A percentile compares a stretch with the other conserved stretches of the same genome.
Conservation (phyloP, 2,113 vertebrate genomes). For the Vidua chalybeata region DNA sequence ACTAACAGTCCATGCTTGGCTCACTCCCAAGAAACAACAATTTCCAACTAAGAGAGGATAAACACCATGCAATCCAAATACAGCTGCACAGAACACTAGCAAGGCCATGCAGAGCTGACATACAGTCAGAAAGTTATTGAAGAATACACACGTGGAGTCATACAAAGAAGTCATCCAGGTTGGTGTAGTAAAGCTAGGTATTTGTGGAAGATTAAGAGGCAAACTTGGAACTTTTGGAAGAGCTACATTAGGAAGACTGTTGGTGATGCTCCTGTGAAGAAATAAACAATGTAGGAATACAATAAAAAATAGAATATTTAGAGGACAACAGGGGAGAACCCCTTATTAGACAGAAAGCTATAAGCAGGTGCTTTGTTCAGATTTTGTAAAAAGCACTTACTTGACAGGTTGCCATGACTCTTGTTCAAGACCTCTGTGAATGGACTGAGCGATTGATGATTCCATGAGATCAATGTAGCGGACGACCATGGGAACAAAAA, state of each 20-base stretch:
- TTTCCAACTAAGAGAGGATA: constrained; percentile 54
- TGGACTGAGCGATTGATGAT: constrained; percentile 95
- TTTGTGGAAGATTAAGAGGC: constrained; percentile 93
- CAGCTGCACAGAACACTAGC: constrained; percentile 74
- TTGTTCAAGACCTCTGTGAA: constrained; percentile 95
- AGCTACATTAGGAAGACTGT: constrained; percentile 94
- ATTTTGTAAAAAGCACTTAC: constrained; percentile 75
- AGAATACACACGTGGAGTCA: constrained; percentile 95
- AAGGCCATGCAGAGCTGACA: constrained; percentile 82
- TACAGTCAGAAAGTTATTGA: constrained; percentile 73
- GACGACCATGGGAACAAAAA: constrained; percentile 92
- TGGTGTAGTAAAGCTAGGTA: constrained; percentile 93
- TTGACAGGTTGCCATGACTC: constrained; percentile 97
- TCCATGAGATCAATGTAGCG: constrained; percentile 99
- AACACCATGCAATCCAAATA: constrained; percentile 77
- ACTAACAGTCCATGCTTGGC: constrained; percentile 69
- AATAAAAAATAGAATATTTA: constrained; percentile 72
- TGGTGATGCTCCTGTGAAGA: constrained; percentile 93
- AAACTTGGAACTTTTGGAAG: constrained; percentile 97
- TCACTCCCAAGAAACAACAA: constrained; percentile 59
- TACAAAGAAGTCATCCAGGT: constrained; percentile 94
- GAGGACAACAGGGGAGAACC: constrained; percentile 57
- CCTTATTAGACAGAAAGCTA: constrained; percentile 42
- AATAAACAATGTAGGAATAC: constrained; percentile 79
- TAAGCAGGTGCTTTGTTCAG: background rate